Percentiles rank a stretch among this genome's conserved stretches.
These are phyloP conservation scores for Pseudomyrmex pallidus DNA, from an alignment of 1,140 invertebrate genomes.

Conservation along the genomic window DNA sequence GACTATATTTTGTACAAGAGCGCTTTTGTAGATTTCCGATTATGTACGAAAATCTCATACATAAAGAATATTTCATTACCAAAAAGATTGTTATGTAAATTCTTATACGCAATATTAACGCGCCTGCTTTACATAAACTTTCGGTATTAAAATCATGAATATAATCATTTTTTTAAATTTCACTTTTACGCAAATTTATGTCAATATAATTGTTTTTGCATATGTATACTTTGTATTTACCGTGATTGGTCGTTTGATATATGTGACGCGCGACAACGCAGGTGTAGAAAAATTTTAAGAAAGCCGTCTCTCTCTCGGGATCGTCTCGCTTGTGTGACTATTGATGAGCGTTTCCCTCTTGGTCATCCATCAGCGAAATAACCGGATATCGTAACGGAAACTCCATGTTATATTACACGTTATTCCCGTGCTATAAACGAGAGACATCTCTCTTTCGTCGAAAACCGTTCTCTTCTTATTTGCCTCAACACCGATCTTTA, in stretches of 20 bases:
- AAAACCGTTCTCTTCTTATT: slow-evolving; percentile 8
- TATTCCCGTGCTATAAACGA: slow-evolving; percentile 19
- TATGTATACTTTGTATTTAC: no score
- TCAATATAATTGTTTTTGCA: background rate
- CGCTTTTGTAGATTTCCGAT: slow-evolving; percentile 21
- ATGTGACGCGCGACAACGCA: slow-evolving; percentile 25
- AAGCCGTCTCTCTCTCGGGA: slow-evolving; percentile 43
- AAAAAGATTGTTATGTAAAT: background rate
- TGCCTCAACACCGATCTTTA: background rate
- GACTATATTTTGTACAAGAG: background rate
- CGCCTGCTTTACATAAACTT: background rate
- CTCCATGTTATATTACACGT: slow-evolving; percentile 41
- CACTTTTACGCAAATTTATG: background rate
- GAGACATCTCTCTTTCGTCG: background rate
- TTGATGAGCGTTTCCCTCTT: slow-evolving; percentile 70
- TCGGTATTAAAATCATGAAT: background rate
- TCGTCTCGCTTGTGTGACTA: slow-evolving; percentile 65
- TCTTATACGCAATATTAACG: background rate
- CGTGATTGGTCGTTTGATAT: slow-evolving; percentile 6
- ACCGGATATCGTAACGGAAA: slow-evolving; percentile 68
- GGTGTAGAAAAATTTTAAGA: slow-evolving; percentile 48
- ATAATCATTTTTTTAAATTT: background rate
- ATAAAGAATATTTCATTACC: slow-evolving; percentile 15
- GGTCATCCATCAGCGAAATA: slow-evolving; percentile 56
- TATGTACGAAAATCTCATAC: background rate